Percentiles rank a stretch among this genome's conserved stretches.
These are phyloP conservation scores for Erebia ligea DNA, from an alignment of 2,888 invertebrate genomes.

Conservation along the genomic window DNA sequence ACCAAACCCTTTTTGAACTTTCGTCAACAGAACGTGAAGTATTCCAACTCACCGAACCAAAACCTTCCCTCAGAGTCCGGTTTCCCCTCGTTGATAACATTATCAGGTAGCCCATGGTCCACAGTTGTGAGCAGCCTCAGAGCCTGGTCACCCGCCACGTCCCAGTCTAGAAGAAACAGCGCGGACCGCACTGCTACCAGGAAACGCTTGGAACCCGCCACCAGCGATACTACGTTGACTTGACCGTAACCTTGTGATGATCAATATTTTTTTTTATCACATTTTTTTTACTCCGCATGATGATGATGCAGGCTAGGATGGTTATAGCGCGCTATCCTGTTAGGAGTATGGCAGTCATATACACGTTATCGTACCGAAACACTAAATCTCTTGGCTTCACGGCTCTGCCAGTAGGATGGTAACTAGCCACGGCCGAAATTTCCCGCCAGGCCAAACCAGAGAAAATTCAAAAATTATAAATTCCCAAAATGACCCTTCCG, in stretches of 20 bases:
- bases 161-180: conserved; percentile 76
- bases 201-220: conserved; percentile 64
- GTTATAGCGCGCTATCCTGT: no score
- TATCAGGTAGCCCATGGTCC: conserved; percentile 65
- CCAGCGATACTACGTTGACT: conserved; percentile 75
- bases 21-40: background rate
- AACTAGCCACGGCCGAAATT: no score
- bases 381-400: no score
- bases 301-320: no score
- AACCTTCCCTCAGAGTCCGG: conserved; percentile 85
- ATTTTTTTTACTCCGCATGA: conserved; percentile 13
- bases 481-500: no score
- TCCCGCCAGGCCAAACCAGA: no score
- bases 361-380: no score
- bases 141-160: conserved; percentile 60
- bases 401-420: no score
- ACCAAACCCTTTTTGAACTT: background rate
- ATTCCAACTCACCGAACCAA: conserved; percentile 80
- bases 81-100: conserved; percentile 87
- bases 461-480: no score
- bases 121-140: conserved; percentile 59
- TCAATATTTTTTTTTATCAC: background rate
- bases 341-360: no score
- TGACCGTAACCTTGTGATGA: conserved; percentile 68
- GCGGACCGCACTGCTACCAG: conserved; percentile 71